Conservation (phyloP, 2,797 vertebrate genomes). For the Coluber constrictor region DNA sequence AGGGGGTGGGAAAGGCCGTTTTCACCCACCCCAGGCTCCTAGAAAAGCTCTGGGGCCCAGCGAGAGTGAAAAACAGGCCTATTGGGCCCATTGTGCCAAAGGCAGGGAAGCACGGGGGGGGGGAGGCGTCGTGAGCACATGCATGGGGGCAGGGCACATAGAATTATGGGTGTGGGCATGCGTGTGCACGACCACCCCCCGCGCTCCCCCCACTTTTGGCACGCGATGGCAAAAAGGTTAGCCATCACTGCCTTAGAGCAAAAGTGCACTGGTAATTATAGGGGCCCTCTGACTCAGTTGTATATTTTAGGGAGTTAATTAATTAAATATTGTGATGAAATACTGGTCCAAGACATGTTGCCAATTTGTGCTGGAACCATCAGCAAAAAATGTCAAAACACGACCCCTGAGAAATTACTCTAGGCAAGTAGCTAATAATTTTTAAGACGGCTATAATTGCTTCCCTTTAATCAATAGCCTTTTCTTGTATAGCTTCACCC, state of each 20-base stretch:
- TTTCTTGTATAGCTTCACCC: neutral
- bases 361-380: neutral
- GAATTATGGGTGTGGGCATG: too few relatives aligned
- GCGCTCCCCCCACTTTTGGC: too few relatives aligned
- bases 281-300: neutral
- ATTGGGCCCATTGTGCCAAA: too few relatives aligned
- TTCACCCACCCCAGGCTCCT: too few relatives aligned
- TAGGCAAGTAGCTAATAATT: neutral
- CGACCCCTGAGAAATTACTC: neutral
- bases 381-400: neutral
- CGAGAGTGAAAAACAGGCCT: too few relatives aligned
- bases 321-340: neutral
- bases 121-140: too few relatives aligned
- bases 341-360: neutral
- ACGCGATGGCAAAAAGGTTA: too few relatives aligned
- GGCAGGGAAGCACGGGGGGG: too few relatives aligned
- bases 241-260: neutral
- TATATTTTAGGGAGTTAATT: neutral
- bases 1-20: too few relatives aligned
- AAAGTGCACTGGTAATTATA: neutral
- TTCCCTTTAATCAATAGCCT: neutral
- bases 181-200: too few relatives aligned
- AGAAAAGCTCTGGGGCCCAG: too few relatives aligned
- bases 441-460: neutral
- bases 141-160: too few relatives aligned